phyloP scores from a whole-genome alignment of 2,888 invertebrate genomes.

The Phanerotoma sp. region DNA sequence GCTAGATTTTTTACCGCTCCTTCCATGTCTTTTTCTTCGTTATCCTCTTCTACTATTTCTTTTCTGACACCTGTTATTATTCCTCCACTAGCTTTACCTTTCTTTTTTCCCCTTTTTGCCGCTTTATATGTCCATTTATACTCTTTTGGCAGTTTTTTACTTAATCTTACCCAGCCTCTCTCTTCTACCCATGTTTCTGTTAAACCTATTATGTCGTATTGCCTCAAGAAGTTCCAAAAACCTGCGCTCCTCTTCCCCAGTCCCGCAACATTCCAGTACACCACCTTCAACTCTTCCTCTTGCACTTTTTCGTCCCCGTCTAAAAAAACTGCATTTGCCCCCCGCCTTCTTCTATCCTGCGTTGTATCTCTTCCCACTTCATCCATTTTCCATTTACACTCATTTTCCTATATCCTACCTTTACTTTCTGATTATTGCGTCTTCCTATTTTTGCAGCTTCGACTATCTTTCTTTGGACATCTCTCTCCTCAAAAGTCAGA shows the following conservation, averaged over 20 bases:
- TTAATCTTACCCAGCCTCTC: slow-evolving; percentile 6
- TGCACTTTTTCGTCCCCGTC: slow-evolving; percentile 34
- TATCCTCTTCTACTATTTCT: slow-evolving; percentile 1
- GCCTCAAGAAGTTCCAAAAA: slow-evolving; percentile 7
- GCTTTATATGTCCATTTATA: slow-evolving; percentile 7
- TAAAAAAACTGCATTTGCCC: slow-evolving; percentile 1
- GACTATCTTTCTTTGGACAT: slow-evolving; percentile 3
- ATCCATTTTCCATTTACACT: not conserved
- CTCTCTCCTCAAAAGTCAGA: not conserved
- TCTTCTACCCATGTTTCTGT: slow-evolving; percentile 24
- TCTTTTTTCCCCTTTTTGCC: slow-evolving; percentile 10
- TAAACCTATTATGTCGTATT: slow-evolving; percentile 9
- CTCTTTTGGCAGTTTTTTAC: slow-evolving; percentile 6
- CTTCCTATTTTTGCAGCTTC: not conserved
- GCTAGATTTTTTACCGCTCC: slow-evolving; percentile 2
- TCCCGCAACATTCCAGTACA: slow-evolving; percentile 17
- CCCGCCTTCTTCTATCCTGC: slow-evolving; percentile 44
- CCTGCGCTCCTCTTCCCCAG: not conserved
- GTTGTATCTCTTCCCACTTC: slow-evolving; percentile 50
- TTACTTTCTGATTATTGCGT: slow-evolving; percentile 4
- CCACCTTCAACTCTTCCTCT: not conserved
- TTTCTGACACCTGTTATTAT: slow-evolving; percentile 14
- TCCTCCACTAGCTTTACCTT: slow-evolving; percentile 21
- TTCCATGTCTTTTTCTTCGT: not conserved
- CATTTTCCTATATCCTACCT: slow-evolving; percentile 10